phyloP scores from a whole-genome alignment of 2,797 vertebrate genomes.

The Lemur catta region DNA sequence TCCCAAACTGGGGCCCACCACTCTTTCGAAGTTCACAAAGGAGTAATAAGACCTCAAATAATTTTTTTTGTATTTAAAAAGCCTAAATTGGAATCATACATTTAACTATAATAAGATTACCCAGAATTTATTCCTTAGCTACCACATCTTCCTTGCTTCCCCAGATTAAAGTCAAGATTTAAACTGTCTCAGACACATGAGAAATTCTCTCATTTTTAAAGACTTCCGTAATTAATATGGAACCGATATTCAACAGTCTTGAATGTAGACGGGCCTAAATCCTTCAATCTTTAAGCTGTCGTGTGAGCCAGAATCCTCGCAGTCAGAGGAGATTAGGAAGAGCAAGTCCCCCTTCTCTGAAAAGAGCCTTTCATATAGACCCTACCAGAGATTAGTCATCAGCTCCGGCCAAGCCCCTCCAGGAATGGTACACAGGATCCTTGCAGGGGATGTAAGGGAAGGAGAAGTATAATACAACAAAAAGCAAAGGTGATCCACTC shows the following conservation, averaged over 20 bases:
- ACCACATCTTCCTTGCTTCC: not conserved
- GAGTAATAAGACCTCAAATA: not conserved
- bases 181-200: not conserved
- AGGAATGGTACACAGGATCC: not conserved
- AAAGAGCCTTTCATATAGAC: conserved; percentile 4
- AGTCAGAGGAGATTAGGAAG: not conserved
- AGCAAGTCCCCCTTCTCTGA: conserved; percentile 14
- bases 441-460: not conserved
- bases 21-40: conserved; percentile 14
- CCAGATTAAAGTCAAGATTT: conserved; percentile 26
- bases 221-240: conserved; percentile 47
- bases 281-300: not conserved
- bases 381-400: not conserved
- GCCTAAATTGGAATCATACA: not conserved
- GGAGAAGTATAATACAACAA: not conserved
- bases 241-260: conserved; percentile 48
- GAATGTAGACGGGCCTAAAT: conserved; percentile 47
- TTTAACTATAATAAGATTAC: not conserved
- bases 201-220: conserved; percentile 51
- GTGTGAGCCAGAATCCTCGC: not conserved
- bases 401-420: not conserved
- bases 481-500: not conserved
- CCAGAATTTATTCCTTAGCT: not conserved
- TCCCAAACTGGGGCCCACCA: not conserved
- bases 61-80: not conserved